Conservation (phyloP, 2,888 invertebrate genomes). For the Andrena flavipes region DNA sequence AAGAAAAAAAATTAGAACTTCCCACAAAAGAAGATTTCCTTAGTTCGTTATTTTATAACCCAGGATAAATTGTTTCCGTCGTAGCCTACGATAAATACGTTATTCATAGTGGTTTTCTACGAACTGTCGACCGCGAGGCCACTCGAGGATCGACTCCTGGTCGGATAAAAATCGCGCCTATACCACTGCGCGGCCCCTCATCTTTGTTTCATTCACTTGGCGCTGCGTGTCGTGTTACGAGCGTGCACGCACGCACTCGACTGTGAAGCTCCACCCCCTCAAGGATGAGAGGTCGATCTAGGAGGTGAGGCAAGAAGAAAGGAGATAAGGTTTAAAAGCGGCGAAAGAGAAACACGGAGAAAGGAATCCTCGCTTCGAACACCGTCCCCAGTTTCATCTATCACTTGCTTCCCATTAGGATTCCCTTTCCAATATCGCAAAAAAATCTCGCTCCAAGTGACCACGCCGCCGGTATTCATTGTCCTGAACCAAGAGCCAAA, state of each 20-base stretch:
- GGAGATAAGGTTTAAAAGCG: conserved; percentile 1
- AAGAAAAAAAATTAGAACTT: too few relatives aligned
- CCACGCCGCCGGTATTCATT: too few relatives aligned
- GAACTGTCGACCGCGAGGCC: conserved; percentile 22
- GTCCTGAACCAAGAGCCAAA: neutral
- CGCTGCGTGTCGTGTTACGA: conserved; percentile 56
- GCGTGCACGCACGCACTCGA: conserved; percentile 67
- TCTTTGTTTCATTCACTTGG: conserved; percentile 76
- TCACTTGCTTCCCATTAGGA: neutral
- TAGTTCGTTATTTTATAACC: neutral
- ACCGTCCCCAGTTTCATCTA: neutral
- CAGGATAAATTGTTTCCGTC: neutral
- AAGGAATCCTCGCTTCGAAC: neutral
- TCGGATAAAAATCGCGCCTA: conserved; percentile 43
- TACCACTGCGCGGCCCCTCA: conserved; percentile 50
- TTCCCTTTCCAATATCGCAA: too few relatives aligned
- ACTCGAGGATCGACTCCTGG: conserved; percentile 26
- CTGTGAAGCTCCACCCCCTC: conserved; percentile 64
- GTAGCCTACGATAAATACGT: neutral
- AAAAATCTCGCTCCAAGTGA: too few relatives aligned
- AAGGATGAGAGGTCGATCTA: conserved; percentile 58
- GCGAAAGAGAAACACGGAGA: neutral
- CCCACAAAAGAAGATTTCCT: neutral
- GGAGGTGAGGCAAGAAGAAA: conserved; percentile 27
- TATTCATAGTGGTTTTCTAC: neutral